Percentiles rank a stretch among this genome's conserved stretches.
phyloP scores from a whole-genome alignment of 2,888 invertebrate species.

The Stenotaenia linearis region DNA sequence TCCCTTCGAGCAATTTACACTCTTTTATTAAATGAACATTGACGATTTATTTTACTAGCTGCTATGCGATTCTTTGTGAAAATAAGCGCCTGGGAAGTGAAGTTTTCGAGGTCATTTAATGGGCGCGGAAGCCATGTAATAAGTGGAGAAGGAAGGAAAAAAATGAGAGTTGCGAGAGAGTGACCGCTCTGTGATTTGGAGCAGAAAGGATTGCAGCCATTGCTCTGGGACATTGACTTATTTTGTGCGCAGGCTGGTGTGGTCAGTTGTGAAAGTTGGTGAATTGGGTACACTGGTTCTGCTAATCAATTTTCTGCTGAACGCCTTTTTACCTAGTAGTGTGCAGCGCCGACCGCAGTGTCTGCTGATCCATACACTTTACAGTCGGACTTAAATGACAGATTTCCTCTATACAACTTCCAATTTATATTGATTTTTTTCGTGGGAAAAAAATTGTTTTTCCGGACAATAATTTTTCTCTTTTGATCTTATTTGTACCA shows the following conservation, averaged over 20 bases:
- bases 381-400: neutral
- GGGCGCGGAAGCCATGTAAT: neutral
- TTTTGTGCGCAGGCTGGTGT: neutral
- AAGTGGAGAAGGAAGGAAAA: neutral
- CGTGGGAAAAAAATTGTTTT: neutral
- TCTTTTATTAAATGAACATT: neutral
- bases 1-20: neutral
- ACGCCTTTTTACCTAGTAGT: neutral
- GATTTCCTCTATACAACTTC: neutral
- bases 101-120: neutral
- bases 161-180: neutral
- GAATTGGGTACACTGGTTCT: neutral
- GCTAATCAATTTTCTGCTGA: neutral
- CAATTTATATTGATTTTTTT: neutral
- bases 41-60: neutral
- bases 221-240: neutral
- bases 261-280: neutral
- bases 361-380: neutral
- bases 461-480: neutral
- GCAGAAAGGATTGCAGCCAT: neutral
- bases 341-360: neutral
- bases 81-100: neutral
- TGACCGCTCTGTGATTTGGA: neutral
- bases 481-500: conserved; percentile 21
- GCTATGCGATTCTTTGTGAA: neutral